A percentile compares a stretch with the other conserved stretches of the same genome.
Conservation (phyloP, 2,797 vertebrate genomes). For the Loriculus beryllinus region DNA sequence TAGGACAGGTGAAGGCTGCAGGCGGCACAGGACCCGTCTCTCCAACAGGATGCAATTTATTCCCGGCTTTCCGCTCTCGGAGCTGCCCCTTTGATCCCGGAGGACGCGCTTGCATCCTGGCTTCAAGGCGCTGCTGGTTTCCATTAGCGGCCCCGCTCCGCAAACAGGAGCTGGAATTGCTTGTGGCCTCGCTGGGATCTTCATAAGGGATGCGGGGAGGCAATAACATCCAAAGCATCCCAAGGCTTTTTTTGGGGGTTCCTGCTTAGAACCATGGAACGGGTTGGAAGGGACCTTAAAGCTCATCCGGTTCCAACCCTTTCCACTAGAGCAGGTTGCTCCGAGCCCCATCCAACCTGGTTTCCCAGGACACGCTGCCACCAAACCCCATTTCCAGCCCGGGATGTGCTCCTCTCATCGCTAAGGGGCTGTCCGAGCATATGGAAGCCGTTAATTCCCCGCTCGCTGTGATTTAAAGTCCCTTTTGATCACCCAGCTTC, state of each 20-base stretch:
- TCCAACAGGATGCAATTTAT: conserved; percentile 9
- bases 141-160: neutral
- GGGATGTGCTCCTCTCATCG: accelerated
- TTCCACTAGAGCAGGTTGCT: neutral
- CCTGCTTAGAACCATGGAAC: neutral
- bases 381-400: neutral
- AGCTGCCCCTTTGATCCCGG: conserved; percentile 35
- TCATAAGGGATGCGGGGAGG: neutral
- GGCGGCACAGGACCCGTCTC: neutral
- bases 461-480: neutral
- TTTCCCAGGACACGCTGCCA: neutral
- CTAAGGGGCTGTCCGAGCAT: neutral
- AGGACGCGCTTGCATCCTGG: neutral
- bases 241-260: neutral
- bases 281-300: neutral
- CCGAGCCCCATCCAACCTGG: neutral
- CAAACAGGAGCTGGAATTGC: neutral
- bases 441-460: neutral
- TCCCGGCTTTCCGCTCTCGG: neutral
- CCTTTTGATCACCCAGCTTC: neutral
- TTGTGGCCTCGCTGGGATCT: neutral
- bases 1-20: neutral
- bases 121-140: conserved; percentile 10
- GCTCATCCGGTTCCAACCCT: neutral
- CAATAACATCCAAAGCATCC: neutral